phyloP scores from a whole-genome alignment of 2,797 vertebrate genomes.

The Sorex maritimensis region DNA sequence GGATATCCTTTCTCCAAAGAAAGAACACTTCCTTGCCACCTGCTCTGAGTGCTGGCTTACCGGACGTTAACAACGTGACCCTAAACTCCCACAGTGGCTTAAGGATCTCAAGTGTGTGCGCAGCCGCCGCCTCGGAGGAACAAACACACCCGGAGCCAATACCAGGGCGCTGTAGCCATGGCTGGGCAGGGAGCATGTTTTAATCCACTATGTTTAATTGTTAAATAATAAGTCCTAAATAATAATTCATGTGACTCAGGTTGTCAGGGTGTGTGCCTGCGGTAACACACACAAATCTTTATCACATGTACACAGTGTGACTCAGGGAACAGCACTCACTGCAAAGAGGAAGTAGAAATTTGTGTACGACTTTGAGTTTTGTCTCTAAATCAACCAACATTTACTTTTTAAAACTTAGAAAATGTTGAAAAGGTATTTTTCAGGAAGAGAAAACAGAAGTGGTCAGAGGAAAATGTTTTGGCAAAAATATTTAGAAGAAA shows the following conservation, averaged over 20 bases:
- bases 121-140: neutral
- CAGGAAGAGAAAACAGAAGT: constrained; percentile 72
- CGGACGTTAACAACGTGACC: too few relatives aligned
- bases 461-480: constrained; percentile 58
- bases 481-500: constrained; percentile 66
- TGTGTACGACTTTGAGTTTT: neutral
- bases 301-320: neutral
- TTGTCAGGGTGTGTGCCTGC: neutral
- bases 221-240: constrained; percentile 20
- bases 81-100: neutral
- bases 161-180: constrained; percentile 44
- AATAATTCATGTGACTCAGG: neutral
- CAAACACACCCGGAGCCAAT: constrained; percentile 2
- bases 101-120: neutral
- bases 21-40: neutral
- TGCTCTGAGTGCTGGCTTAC: neutral
- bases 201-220: constrained; percentile 28
- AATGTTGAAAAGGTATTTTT: constrained; percentile 54
- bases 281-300: constrained; percentile 5
- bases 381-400: constrained; percentile 46
- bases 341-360: neutral
- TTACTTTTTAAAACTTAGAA: constrained; percentile 72
- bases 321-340: neutral
- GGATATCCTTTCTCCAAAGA: constrained; percentile 11
- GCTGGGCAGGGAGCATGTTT: constrained; percentile 35